Conservation (phyloP, 1,140 invertebrate species). For the Bombus confusus region DNA sequence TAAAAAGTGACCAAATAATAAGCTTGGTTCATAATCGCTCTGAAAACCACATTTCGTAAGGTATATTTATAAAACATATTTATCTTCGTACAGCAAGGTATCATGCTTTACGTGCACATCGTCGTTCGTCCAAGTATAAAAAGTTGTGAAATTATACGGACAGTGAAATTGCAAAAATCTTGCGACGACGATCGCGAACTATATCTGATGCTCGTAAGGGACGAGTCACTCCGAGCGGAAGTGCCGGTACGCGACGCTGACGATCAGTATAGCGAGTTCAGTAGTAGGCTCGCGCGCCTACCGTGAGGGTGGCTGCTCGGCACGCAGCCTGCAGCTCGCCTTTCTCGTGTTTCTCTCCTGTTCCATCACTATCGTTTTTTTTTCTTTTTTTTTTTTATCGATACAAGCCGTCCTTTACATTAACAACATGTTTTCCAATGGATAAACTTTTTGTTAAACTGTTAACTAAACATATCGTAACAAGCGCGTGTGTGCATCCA, state of each 20-base stretch:
- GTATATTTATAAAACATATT: neutral
- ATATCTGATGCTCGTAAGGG: neutral
- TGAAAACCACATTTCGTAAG: neutral
- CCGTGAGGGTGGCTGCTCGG: constrained; percentile 61
- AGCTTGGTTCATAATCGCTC: constrained; percentile 32
- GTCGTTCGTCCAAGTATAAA: neutral
- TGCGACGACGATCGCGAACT: neutral
- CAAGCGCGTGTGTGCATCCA: constrained; percentile 5
- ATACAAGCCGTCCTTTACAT: constrained; percentile 6
- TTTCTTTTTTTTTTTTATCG: neutral
- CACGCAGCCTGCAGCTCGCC: constrained; percentile 20
- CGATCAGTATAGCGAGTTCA: constrained; percentile 46
- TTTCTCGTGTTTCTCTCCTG: constrained; percentile 23
- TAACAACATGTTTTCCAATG: neutral
- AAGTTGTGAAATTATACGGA: neutral
- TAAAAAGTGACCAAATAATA: neutral
- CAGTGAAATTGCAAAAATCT: neutral
- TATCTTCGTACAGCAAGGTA: neutral
- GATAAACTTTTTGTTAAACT: neutral
- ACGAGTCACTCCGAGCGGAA: constrained; percentile 1
- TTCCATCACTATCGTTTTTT: neutral
- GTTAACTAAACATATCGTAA: constrained; percentile 40
- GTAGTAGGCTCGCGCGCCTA: constrained; percentile 66
- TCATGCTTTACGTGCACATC: neutral
- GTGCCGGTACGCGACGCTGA: constrained; percentile 27